Evolutionary conservation across 64 coral and sea anemone genomes (phyloP), one percentile per base, ranked within the genome.

Genomic region (Montipora foliosa): DNA sequence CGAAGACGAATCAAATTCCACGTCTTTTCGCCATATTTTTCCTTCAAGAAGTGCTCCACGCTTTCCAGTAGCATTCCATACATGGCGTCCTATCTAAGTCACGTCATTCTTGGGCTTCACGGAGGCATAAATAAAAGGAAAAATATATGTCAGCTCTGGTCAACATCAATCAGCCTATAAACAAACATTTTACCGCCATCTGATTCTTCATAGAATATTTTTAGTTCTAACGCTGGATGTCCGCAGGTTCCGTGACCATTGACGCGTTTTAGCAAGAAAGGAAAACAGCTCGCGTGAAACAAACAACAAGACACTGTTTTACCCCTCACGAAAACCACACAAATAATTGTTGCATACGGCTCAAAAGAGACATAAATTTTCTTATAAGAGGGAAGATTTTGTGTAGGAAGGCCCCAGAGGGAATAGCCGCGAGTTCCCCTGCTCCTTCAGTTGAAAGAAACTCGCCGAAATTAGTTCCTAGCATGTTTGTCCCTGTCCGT

Each of bases 21-120:
- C 8, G 77, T 79, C 53, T 87, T 79, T 67, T 98, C 96, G 61
- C 96, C 93, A 46, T 98, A 95, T 48, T 90, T 94, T 61, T 98
- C 96, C 59, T 87, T 88, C 0, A 98, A 44, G 24, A 91, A 98
- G 44, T 98, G 96, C 13, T 95, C 83, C 8, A 98, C 91, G 21
- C 96, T 98, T 70, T 98, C 96, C 50, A 98, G 29, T 25, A 98
- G 59, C 96, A 98, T 98, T n/a, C 96, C 96, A 75, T 98, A 98
- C 96, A 98, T 98, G 17, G 14, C 88, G 78, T 51, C 4, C 49
- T 19, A 71, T 50, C 46, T 50, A 14, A 4, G 37, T 11, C 11
- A 57, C 4, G 1, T 22, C 82, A 86, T 86, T 66, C 48, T 48
- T 49, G 76, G 68, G 19, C 82, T 86, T 60, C 66, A 71, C 11